Percentiles rank a stretch among this genome's conserved stretches.
These are phyloP conservation scores for Noctua comes DNA, from an alignment of 2,888 invertebrate species.

Conservation along the genomic window DNA sequence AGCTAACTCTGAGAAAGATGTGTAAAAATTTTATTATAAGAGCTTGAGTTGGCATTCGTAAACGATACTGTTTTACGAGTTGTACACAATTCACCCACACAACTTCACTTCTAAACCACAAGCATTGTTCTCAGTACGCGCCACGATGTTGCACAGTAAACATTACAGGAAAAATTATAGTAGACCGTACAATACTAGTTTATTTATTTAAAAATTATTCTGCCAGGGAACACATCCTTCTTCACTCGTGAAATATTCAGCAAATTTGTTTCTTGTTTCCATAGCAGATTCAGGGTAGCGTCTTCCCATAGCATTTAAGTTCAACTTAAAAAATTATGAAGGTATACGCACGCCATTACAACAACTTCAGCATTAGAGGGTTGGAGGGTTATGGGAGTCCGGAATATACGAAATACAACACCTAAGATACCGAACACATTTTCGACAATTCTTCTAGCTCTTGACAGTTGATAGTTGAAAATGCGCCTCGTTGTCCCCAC, in stretches of 20 bases:
- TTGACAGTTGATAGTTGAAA: too few species aligned
- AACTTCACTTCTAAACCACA: constrained; percentile 18
- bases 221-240: constrained; percentile 55
- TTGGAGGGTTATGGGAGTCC: too few species aligned
- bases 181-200: constrained; percentile 38
- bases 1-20: constrained; percentile 5
- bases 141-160: constrained; percentile 19
- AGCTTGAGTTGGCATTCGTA: constrained; percentile 13
- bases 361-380: too few species aligned
- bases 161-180: constrained; percentile 39
- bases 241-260: constrained; percentile 54
- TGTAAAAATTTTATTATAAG: constrained; percentile 5
- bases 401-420: too few species aligned
- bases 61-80: constrained; percentile 26
- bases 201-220: constrained; percentile 48
- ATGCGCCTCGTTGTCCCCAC: too few species aligned
- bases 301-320: constrained; percentile 33
- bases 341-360: too few species aligned
- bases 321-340: too few species aligned
- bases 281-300: constrained; percentile 31
- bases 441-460: too few species aligned
- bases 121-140: constrained; percentile 1
- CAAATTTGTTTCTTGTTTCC: constrained; percentile 52
- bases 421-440: too few species aligned
- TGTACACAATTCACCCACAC: constrained; percentile 47